Base-by-base conservation (phyloP, 2,797 vertebrate genomes). In the Cynodonichthys magdalenae region DNA sequence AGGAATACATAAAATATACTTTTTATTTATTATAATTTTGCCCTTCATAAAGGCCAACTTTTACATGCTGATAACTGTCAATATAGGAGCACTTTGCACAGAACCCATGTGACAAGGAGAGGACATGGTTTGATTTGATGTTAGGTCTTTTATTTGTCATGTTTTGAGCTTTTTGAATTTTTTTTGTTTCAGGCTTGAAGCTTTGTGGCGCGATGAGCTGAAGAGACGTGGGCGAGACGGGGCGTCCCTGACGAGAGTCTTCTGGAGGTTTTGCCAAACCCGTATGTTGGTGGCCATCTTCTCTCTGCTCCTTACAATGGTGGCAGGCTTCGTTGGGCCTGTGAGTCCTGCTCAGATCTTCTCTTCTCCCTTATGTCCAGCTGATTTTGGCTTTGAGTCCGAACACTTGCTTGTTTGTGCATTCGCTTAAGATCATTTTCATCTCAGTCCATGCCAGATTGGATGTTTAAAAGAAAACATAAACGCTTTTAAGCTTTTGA, bases 211-310 rank as follows among this genome's bases (percentile, higher is more conserved):
- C 0, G 87, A 92, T 5, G 94, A 95, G 84, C 87, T 95, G 47
- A 93, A 93, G 66, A 75, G 52, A 24, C 69, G 61, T 36, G 94
- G 94, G 2, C 86, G 76, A 49, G 92, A 93, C 0, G 90, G 85
- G 2, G 90, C 90, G 0, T 95, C 94, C 17, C 87, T 95, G 53
- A 81, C 80, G 0, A 82, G 90, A 59, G 94, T 94, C 64, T 88
- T 94, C 74, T 94, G 93, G 94, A 92, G 88, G 77, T 95, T 95
- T 84, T 95, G 94, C 86, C 89, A 85, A 75, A 95, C 94, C 24
- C 92, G 94, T 34, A 84, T 87, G 69, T 79, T 95, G 81, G 87
- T 95, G 77, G 92, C 94, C 59, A 67, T 93, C 48, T 87, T 94
- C 52, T 82, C 90, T 74, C 86, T 95, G 60, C 90, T 95, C 65